Conservation (phyloP, 2,113 vertebrate species). For the Cnemophilus loriae region DNA sequence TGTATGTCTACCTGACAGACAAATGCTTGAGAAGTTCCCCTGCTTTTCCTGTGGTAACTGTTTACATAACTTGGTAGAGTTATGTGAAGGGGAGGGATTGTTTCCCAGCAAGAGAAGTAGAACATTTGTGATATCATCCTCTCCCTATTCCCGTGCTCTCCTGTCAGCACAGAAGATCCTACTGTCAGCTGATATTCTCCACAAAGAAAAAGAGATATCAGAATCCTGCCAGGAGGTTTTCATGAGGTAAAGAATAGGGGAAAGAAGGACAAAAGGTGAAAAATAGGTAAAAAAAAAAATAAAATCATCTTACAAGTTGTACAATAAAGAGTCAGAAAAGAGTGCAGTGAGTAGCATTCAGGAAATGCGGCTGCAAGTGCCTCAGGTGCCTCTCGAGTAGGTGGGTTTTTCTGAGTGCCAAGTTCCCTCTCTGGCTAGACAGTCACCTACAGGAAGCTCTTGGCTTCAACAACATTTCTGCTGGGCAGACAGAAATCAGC, state of each 20-base stretch:
- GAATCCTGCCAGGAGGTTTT: background rate
- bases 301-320: background rate
- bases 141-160: background rate
- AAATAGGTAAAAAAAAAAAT: background rate
- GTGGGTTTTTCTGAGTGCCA: background rate
- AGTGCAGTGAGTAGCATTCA: background rate
- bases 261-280: background rate
- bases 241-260: background rate
- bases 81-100: background rate
- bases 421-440: constrained; percentile 28
- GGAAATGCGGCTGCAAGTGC: background rate
- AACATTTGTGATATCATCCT: background rate
- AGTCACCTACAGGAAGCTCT: constrained; percentile 32
- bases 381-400: background rate
- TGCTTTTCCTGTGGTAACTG: background rate
- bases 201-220: background rate
- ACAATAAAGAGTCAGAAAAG: background rate
- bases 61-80: background rate
- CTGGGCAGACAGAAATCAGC: constrained; percentile 44
- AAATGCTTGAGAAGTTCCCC: background rate
- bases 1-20: background rate
- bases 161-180: background rate
- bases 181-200: background rate
- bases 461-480: constrained; percentile 11
- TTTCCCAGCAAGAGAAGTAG: background rate